These are phyloP conservation scores for Sebastes hubbsi DNA, from an alignment of 2,797 vertebrate species.

Conservation along the genomic window DNA sequence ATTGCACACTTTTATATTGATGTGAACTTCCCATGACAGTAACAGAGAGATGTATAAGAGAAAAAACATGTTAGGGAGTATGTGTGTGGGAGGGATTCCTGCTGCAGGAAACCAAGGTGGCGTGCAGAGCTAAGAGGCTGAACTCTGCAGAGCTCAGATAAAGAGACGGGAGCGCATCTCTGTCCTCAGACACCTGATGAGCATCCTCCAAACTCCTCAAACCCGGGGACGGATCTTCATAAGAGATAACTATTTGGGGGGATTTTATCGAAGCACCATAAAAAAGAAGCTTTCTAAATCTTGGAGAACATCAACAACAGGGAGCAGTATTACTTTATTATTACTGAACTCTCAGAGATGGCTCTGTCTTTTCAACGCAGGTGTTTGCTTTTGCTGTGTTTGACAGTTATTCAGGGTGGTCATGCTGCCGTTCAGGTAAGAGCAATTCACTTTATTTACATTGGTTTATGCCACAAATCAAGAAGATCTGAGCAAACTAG, in stretches of 20 bases:
- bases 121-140: constrained; percentile 52
- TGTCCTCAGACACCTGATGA: constrained; percentile 67
- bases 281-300: neutral
- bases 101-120: constrained; percentile 46
- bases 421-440: constrained; percentile 78
- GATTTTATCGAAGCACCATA: neutral
- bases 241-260: neutral
- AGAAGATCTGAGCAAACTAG: neutral
- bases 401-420: constrained; percentile 66
- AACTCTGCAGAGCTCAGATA: constrained; percentile 40
- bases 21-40: neutral
- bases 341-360: constrained; percentile 58
- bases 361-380: constrained; percentile 61
- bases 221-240: neutral
- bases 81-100: constrained; percentile 78
- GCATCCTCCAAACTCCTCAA: constrained; percentile 45
- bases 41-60: neutral
- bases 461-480: neutral
- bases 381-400: constrained; percentile 77
- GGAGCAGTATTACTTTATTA: neutral
- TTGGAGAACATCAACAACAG: neutral
- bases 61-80: constrained; percentile 16
- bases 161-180: constrained; percentile 58
- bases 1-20: neutral
- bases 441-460: neutral